Evolutionary conservation across 2,888 invertebrate genomes (phyloP).

Genomic region (Mythimna vitellina): DNA sequence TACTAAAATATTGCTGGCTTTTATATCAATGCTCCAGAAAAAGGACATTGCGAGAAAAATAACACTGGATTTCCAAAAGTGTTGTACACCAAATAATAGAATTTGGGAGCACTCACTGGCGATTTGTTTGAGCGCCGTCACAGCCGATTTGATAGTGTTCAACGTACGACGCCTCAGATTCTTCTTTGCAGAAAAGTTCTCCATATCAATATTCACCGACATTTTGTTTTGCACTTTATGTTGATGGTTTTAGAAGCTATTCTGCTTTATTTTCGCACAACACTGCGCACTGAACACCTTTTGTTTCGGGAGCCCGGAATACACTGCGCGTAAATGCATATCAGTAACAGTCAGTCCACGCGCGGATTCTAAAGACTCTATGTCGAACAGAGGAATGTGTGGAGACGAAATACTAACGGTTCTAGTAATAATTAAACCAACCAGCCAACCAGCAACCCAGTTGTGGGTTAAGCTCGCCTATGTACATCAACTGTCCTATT

Average conservation of each 20-base stretch:
- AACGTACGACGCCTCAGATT: constrained; percentile 86
- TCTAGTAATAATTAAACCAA: constrained; percentile 60
- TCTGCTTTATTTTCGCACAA: constrained; percentile 54
- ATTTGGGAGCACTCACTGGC: constrained; percentile 83
- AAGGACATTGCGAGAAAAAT: constrained; percentile 34
- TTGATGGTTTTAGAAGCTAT: constrained; percentile 42
- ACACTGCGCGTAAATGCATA: constrained; percentile 87
- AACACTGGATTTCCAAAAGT: constrained; percentile 34
- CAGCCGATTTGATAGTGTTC: constrained; percentile 86
- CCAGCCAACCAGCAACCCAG: too few relatives aligned
- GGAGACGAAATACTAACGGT: constrained; percentile 69
- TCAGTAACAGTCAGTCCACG: constrained; percentile 80
- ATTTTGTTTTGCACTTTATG: constrained; percentile 72
- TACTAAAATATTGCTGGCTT: constrained; percentile 25
- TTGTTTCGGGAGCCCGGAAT: constrained; percentile 83
- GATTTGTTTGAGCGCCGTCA: constrained; percentile 87
- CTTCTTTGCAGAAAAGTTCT: constrained; percentile 85
- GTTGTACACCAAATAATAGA: constrained; percentile 53
- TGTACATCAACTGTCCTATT: too few relatives aligned
- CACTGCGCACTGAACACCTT: constrained; percentile 75
- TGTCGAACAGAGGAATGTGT: constrained; percentile 75
- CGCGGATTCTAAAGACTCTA: constrained; percentile 79
- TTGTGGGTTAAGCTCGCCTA: too few relatives aligned
- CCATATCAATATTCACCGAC: constrained; percentile 87
- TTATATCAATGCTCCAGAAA: constrained; percentile 21